Evolutionary conservation across 1,140 invertebrate genomes (phyloP).

Genomic region (Panulirus ornatus): DNA sequence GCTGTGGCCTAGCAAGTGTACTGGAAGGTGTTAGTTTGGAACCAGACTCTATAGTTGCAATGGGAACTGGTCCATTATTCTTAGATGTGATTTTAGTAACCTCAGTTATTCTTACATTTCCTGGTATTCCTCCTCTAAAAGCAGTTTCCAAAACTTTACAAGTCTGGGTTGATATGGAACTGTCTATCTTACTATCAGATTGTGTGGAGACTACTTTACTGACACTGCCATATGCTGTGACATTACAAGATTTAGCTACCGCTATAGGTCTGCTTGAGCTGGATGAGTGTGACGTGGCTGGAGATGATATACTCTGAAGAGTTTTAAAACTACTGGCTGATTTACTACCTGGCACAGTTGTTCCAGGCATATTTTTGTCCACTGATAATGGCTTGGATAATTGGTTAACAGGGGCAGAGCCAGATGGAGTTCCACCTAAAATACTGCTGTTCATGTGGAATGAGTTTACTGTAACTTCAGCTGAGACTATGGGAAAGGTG

Average conservation of each 20-base stretch:
- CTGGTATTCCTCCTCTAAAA: conserved; percentile 35
- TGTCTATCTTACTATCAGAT: conserved; percentile 10
- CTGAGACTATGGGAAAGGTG: neutral
- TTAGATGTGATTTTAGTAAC: neutral
- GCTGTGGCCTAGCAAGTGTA: conserved; percentile 2
- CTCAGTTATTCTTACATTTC: conserved; percentile 49
- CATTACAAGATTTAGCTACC: conserved; percentile 3
- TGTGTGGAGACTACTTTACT: neutral
- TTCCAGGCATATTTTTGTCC: conserved; percentile 2
- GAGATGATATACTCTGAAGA: neutral
- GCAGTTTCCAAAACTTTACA: conserved; percentile 42
- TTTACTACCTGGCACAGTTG: neutral
- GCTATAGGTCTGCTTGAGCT: neutral
- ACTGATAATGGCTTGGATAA: neutral
- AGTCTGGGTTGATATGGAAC: conserved; percentile 36
- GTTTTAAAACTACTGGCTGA: neutral
- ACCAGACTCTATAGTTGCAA: conserved; percentile 19
- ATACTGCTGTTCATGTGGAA: neutral
- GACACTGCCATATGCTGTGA: neutral
- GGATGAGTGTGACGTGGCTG: neutral
- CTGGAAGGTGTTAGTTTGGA: neutral
- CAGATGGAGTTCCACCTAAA: neutral
- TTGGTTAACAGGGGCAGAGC: neutral
- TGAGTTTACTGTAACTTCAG: neutral
- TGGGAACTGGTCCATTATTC: conserved; percentile 31